Evolutionary conservation across 92 coral and sea anemone species (phyloP).

Genomic region (Ricordea florida): DNA sequence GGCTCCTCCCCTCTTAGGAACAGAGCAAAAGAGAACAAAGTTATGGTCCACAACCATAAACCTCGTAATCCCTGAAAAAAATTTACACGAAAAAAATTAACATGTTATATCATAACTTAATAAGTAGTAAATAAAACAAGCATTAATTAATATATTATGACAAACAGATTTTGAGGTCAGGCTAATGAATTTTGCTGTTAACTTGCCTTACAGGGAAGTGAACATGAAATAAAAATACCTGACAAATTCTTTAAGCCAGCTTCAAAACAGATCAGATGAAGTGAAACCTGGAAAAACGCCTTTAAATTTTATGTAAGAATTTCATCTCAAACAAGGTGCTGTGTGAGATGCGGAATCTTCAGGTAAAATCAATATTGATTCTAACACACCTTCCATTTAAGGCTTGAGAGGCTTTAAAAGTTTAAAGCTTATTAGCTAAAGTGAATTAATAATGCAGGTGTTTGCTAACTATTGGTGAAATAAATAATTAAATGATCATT

Average conservation of each 20-base stretch:
- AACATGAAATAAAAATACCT: not conserved
- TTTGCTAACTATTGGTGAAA: too few relatives aligned
- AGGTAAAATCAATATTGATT: not conserved
- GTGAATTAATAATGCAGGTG: not conserved
- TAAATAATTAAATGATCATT: not conserved
- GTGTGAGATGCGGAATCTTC: not conserved
- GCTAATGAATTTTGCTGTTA: too few relatives aligned
- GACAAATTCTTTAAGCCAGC: not conserved
- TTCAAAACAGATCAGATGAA: not conserved
- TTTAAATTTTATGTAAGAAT: not conserved
- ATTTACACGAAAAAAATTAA: not conserved
- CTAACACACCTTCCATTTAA: not conserved
- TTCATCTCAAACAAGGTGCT: not conserved
- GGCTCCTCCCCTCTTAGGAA: constrained; percentile 59
- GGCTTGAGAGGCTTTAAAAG: not conserved
- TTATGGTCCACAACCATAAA: constrained; percentile 56
- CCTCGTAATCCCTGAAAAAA: too few relatives aligned
- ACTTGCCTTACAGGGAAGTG: not conserved
- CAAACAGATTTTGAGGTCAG: not conserved
- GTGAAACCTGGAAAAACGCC: not conserved
- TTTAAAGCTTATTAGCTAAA: not conserved
- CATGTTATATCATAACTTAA: not conserved
- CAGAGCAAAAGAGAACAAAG: constrained; percentile 46
- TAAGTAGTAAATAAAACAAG: not conserved
- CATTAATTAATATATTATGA: not conserved